A percentile compares a stretch with the other conserved stretches of the same genome.
Conservation (phyloP, 1,140 invertebrate species). For the Drosophila kurseongensis region DNA sequence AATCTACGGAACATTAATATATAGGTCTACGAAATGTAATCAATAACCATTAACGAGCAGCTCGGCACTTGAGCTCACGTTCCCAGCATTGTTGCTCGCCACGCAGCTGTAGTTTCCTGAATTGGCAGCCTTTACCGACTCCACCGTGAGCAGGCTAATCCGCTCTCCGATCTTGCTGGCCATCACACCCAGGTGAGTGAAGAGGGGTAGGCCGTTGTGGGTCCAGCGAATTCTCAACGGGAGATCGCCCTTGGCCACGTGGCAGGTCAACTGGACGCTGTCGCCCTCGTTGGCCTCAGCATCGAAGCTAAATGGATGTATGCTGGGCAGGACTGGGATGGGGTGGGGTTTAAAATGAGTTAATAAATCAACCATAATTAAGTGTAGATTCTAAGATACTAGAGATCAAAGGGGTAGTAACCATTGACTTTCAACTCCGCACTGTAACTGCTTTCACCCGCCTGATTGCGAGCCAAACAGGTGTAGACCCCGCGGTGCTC, state of each 20-base stretch:
- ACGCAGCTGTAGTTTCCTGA: constrained; percentile 90
- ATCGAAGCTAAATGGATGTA: constrained; percentile 89
- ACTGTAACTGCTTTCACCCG: constrained; percentile 86
- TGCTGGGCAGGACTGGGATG: constrained; percentile 87
- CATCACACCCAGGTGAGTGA: constrained; percentile 84
- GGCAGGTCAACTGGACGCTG: constrained; percentile 89
- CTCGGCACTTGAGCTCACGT: constrained; percentile 88
- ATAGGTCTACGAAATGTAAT: background rate
- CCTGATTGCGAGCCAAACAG: constrained; percentile 90
- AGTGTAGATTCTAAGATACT: constrained; percentile 1
- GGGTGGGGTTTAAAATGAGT: constrained; percentile 29
- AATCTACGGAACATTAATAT: constrained; percentile 27
- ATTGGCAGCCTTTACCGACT: constrained; percentile 87
- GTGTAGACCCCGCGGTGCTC: constrained; percentile 92
- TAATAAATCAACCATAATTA: constrained; percentile 40
- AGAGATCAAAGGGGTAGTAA: constrained; percentile 29
- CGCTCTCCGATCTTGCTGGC: constrained; percentile 87
- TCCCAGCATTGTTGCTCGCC: constrained; percentile 91
- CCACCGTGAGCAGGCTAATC: constrained; percentile 88
- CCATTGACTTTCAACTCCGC: constrained; percentile 80
- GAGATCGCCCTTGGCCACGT: constrained; percentile 89
- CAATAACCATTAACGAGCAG: constrained; percentile 81
- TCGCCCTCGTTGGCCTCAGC: constrained; percentile 88
- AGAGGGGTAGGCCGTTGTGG: constrained; percentile 85
- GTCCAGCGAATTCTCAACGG: constrained; percentile 88